A percentile compares a stretch with the other conserved stretches of the same genome.
Evolutionary conservation across 2,888 invertebrate genomes (phyloP).

Genomic region (Phanerotoma sp.): DNA sequence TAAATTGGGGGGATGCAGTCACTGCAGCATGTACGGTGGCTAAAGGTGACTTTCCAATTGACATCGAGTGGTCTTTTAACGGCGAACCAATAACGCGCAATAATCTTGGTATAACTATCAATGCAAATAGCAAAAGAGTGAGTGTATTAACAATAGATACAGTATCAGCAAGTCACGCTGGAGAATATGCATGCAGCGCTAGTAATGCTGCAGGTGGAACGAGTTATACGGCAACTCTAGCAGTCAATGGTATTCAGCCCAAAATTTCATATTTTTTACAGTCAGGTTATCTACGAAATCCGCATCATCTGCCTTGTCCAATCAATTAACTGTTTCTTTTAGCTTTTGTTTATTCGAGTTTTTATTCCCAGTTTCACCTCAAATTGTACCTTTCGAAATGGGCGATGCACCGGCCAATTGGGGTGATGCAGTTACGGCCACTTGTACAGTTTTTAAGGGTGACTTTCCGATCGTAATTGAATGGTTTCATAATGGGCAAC

Average conservation of each 20-base stretch:
- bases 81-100: conserved; percentile 58
- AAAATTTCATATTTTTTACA: not conserved
- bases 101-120: conserved; percentile 39
- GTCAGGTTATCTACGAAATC: conserved; percentile 27
- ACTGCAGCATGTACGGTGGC: conserved; percentile 63
- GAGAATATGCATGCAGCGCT: conserved; percentile 62
- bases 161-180: conserved; percentile 57
- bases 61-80: conserved; percentile 72
- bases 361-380: conserved; percentile 65
- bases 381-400: conserved; percentile 72
- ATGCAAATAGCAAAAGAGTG: conserved; percentile 51
- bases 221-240: conserved; percentile 66
- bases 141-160: conserved; percentile 58
- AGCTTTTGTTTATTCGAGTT: not conserved
- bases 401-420: conserved; percentile 69
- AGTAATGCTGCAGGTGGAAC: conserved; percentile 70
- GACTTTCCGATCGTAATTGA: conserved; percentile 72
- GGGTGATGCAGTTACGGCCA: conserved; percentile 63
- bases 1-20: conserved; percentile 66
- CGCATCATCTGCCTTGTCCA: not conserved
- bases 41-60: conserved; percentile 71
- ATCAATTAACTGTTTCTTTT: not conserved
- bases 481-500: conserved; percentile 70
- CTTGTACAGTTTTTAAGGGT: conserved; percentile 66
- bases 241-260: conserved; percentile 48